Evolutionary conservation across 2,113 vertebrate genomes (phyloP).

Genomic region (Rana temporaria): DNA sequence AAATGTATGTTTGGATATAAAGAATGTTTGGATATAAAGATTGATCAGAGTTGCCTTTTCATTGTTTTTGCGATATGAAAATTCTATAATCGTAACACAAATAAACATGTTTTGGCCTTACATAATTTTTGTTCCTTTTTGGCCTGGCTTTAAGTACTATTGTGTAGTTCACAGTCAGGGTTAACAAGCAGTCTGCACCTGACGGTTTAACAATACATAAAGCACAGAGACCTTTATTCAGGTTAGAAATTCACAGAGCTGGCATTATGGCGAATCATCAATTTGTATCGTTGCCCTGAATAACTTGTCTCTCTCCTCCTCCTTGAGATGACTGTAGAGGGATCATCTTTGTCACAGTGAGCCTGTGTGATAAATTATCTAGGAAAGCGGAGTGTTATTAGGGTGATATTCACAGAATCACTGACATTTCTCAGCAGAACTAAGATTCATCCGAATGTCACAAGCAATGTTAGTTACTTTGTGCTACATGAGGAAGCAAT

Average conservation of each 20-base stretch:
- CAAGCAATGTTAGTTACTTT: conserved; percentile 28
- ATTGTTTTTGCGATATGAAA: too few relatives aligned
- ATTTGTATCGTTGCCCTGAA: conserved; percentile 26
- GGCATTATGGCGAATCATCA: conserved; percentile 11
- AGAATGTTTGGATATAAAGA: too few relatives aligned
- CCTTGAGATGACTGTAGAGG: conserved; percentile 33
- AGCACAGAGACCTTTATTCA: conserved; percentile 4
- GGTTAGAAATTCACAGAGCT: conserved; percentile 3
- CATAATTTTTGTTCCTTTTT: not conserved
- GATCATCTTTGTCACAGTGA: conserved; percentile 36
- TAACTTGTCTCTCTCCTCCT: conserved; percentile 12
- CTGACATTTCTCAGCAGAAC: conserved; percentile 56
- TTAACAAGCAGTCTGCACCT: not conserved
- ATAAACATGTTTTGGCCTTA: too few relatives aligned
- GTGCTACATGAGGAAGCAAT: conserved; percentile 43
- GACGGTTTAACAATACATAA: conserved; percentile 22
- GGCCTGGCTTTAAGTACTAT: too few relatives aligned
- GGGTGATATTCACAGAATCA: conserved; percentile 51
- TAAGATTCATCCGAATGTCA: conserved; percentile 27
- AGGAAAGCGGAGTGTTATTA: conserved; percentile 43
- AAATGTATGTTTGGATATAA: too few relatives aligned
- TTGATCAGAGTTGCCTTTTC: too few relatives aligned
- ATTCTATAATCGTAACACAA: too few relatives aligned
- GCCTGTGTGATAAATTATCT: conserved; percentile 53
- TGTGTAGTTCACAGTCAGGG: not conserved